A percentile compares a stretch with the other conserved stretches of the same genome.
Evolutionary conservation across 1,140 invertebrate species (phyloP).

Genomic region (Archivesica marissinica): DNA sequence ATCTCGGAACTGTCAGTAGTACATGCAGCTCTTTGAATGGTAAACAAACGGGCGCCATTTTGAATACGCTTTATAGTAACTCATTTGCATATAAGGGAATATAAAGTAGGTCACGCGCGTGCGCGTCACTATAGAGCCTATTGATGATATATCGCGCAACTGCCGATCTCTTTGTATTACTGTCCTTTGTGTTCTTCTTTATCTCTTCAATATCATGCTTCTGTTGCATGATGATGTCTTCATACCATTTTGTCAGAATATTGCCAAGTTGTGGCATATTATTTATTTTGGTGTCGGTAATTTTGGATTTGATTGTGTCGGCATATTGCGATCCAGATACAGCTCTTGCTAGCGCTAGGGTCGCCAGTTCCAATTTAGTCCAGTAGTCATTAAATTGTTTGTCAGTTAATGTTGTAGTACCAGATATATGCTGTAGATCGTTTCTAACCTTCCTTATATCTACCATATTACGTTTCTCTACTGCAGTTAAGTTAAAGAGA

Average conservation of each 20-base stretch:
- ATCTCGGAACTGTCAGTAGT: no score
- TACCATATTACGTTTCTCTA: background rate
- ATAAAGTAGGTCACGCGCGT: no score
- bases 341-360: background rate
- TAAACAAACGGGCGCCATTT: no score
- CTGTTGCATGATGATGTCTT: background rate
- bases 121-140: no score
- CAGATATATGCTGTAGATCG: background rate
- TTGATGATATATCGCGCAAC: no score
- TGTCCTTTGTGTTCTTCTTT: background rate
- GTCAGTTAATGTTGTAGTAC: background rate
- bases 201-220: background rate
- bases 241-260: background rate
- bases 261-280: conserved; percentile 23
- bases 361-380: background rate
- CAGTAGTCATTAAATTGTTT: background rate
- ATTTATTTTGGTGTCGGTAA: background rate
- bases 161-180: no score
- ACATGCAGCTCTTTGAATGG: no score
- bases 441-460: background rate
- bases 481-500: background rate
- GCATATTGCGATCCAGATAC: background rate
- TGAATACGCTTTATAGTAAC: no score
- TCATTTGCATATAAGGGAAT: no score
- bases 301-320: background rate